Conservation (phyloP, 2,113 vertebrate genomes). For the Seriola aureovittata region DNA sequence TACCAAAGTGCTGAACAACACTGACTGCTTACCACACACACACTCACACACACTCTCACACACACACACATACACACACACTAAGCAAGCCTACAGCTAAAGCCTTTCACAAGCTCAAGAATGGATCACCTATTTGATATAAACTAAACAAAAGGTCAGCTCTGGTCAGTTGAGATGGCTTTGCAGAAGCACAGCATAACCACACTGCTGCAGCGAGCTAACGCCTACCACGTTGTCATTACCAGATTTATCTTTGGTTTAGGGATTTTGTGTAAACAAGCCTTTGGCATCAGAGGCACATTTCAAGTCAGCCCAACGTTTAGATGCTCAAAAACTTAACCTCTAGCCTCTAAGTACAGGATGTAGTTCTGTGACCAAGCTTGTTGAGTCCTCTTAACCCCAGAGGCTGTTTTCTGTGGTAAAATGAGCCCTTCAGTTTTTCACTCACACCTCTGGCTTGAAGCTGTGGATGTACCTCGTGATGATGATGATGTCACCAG, state of each 20-base stretch:
- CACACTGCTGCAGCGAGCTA: slow-evolving; percentile 10
- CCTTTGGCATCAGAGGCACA: slow-evolving; percentile 38
- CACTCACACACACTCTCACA: background rate
- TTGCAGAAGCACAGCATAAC: slow-evolving; percentile 33
- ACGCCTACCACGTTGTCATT: slow-evolving; percentile 47
- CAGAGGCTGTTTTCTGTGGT: slow-evolving; percentile 14
- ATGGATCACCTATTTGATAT: slow-evolving; percentile 55
- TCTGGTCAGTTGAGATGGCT: slow-evolving; percentile 25
- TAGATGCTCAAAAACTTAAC: slow-evolving; percentile 39
- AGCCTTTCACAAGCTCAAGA: slow-evolving; percentile 35
- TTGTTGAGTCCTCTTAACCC: background rate
- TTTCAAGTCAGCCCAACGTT: slow-evolving; percentile 34
- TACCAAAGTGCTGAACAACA: background rate
- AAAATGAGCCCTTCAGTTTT: background rate
- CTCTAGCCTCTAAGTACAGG: slow-evolving; percentile 22
- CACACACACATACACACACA: background rate
- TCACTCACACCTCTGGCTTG: slow-evolving; percentile 10
- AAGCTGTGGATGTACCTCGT: slow-evolving; percentile 16
- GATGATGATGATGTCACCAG: slow-evolving; percentile 62
- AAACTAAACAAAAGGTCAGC: slow-evolving; percentile 47
- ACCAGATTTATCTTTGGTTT: slow-evolving; percentile 64
- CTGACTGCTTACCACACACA: background rate
- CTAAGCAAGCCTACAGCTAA: background rate
- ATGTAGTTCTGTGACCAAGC: slow-evolving; percentile 14
- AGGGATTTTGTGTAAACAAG: slow-evolving; percentile 70